These are phyloP conservation scores for Holothuria leucospilota DNA, from an alignment of 53 echinoderm and acorn worm species.

Conservation along the genomic window DNA sequence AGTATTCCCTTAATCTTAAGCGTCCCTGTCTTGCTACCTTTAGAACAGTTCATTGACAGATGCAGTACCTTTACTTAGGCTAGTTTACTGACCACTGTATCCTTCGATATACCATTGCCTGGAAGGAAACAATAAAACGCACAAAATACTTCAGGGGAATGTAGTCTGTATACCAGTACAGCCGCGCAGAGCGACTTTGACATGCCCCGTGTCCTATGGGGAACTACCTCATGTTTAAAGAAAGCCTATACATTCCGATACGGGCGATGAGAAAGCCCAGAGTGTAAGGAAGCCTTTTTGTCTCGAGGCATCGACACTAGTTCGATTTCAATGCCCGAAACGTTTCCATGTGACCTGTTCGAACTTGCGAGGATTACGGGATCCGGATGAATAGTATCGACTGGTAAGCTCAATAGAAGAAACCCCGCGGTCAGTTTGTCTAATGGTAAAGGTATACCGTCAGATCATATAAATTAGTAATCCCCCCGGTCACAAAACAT, in stretches of 20 bases:
- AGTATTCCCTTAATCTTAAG: too few relatives aligned
- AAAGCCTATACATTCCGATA: slow-evolving; percentile 35
- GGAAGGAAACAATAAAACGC: too few relatives aligned
- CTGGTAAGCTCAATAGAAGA: slow-evolving; percentile 27
- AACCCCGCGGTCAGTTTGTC: slow-evolving; percentile 31
- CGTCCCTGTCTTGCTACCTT: too few relatives aligned
- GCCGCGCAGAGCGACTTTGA: too few relatives aligned
- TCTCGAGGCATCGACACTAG: slow-evolving; percentile 41
- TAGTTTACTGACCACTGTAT: too few relatives aligned
- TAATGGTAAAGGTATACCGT: slow-evolving; percentile 28
- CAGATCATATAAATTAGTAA: slow-evolving; percentile 46
- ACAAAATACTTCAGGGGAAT: too few relatives aligned
- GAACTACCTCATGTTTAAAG: slow-evolving; percentile 8
- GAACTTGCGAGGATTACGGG: slow-evolving; percentile 31
- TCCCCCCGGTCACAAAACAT: slow-evolving; percentile 44
- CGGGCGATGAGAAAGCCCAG: slow-evolving; percentile 26
- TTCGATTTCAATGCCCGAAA: slow-evolving; percentile 40
- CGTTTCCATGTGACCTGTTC: slow-evolving; percentile 37
- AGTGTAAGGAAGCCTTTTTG: slow-evolving; percentile 47
- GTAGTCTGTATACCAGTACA: too few relatives aligned
- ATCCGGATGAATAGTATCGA: slow-evolving; percentile 23
- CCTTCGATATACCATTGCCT: too few relatives aligned
- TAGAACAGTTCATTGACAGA: too few relatives aligned
- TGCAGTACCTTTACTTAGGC: too few relatives aligned
- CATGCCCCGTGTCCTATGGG: slow-evolving; percentile 8